phyloP scores from a whole-genome alignment of 1,140 invertebrate genomes.

The Ctenoplectra terminalis region DNA sequence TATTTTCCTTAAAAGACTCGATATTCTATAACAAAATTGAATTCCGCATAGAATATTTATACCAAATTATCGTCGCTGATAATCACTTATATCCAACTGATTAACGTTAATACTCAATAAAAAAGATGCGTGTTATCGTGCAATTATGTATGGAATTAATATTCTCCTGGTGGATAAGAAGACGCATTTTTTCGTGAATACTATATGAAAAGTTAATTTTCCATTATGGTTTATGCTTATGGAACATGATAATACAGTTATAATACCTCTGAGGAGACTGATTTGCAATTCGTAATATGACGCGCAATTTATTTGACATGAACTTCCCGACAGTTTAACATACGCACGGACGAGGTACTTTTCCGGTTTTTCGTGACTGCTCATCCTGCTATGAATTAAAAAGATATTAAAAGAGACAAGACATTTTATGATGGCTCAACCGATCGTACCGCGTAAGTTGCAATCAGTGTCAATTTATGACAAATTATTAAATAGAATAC shows the following conservation, averaged over 20 bases:
- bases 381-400: not conserved
- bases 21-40: no score
- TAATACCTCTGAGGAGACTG: not conserved
- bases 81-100: no score
- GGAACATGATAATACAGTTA: not conserved
- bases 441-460: not conserved
- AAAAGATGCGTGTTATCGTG: not conserved
- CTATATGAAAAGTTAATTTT: not conserved
- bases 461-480: not conserved
- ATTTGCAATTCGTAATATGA: slow-evolving; percentile 29
- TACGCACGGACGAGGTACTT: not conserved
- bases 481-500: not conserved
- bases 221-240: not conserved
- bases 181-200: not conserved
- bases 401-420: not conserved
- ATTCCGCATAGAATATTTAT: no score
- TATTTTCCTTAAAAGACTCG: no score
- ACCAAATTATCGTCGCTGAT: no score
- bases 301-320: not conserved
- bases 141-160: not conserved
- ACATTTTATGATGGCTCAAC: not conserved
- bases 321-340: not conserved
- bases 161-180: not conserved
- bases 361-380: slow-evolving; percentile 17
- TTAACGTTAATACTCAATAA: no score